Evolutionary conservation across 1,140 invertebrate genomes (phyloP).

Genomic region (Leptopilina boulardi): DNA sequence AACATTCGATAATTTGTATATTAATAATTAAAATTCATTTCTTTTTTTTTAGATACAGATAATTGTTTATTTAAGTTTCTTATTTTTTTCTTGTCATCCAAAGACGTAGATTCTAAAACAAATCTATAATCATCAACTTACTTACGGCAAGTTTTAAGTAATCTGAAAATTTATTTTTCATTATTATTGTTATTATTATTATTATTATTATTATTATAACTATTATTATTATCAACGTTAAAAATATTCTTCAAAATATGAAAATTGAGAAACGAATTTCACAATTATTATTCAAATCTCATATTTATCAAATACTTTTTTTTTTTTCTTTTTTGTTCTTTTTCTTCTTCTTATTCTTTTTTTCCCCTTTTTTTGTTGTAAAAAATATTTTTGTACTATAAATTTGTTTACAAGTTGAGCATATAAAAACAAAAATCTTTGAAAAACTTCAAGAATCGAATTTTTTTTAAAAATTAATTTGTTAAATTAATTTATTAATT

Average conservation of each 20-base stretch:
- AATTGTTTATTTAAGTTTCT: slow-evolving; percentile 10
- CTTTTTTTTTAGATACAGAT: background rate
- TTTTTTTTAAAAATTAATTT: background rate
- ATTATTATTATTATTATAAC: background rate
- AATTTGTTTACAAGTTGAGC: background rate
- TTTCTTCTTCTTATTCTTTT: too few species aligned
- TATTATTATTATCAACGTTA: slow-evolving; percentile 3
- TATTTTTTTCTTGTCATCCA: background rate
- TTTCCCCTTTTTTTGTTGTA: background rate
- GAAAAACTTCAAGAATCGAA: background rate
- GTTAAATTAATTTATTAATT: background rate
- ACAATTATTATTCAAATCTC: slow-evolving; percentile 29
- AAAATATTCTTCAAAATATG: slow-evolving; percentile 33
- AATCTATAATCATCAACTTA: slow-evolving; percentile 35
- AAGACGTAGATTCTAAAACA: slow-evolving; percentile 23
- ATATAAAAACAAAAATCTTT: background rate
- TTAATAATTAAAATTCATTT: slow-evolving; percentile 12
- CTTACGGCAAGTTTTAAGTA: slow-evolving; percentile 17
- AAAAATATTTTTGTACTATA: slow-evolving; percentile 29
- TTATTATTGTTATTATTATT: background rate
- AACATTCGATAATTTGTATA: background rate
- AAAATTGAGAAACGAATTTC: slow-evolving; percentile 36
- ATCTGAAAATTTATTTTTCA: background rate
- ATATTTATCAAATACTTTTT: background rate
- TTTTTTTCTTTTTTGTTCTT: too few species aligned